Conservation (phyloP, 2,113 vertebrate genomes). For the Physeter macrocephalus region DNA sequence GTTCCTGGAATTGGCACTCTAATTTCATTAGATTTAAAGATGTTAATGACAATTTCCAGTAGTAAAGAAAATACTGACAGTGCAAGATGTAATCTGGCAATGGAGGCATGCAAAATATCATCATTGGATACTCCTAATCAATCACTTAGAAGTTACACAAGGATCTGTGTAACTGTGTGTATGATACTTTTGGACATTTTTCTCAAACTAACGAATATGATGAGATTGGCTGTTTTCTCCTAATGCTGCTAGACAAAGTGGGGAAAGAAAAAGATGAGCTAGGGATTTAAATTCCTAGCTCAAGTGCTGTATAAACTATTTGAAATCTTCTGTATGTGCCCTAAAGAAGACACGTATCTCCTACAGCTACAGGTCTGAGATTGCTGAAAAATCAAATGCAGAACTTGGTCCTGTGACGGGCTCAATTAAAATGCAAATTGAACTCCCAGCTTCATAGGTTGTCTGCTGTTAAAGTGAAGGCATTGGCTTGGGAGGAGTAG, state of each 20-base stretch:
- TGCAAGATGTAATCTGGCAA: background rate
- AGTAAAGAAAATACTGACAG: background rate
- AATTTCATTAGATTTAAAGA: background rate
- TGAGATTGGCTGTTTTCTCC: background rate
- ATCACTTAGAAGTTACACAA: background rate
- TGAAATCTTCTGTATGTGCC: background rate
- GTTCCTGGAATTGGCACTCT: background rate
- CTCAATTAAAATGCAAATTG: background rate
- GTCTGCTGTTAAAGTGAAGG: background rate
- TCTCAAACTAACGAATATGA: background rate
- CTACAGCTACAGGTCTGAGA: background rate
- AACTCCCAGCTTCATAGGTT: background rate
- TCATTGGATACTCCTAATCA: background rate
- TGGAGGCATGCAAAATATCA: background rate
- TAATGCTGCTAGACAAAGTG: background rate
- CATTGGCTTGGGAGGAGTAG: background rate
- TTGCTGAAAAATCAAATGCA: background rate
- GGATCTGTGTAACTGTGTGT: background rate
- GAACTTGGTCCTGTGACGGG: background rate
- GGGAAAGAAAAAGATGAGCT: background rate
- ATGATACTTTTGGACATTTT: background rate
- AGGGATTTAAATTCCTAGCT: background rate
- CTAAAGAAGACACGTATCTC: background rate
- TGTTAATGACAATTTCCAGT: background rate
- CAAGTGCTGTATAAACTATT: background rate